These are phyloP conservation scores for Brachylomia viminalis DNA, from an alignment of 2,888 invertebrate species.

Conservation along the genomic window DNA sequence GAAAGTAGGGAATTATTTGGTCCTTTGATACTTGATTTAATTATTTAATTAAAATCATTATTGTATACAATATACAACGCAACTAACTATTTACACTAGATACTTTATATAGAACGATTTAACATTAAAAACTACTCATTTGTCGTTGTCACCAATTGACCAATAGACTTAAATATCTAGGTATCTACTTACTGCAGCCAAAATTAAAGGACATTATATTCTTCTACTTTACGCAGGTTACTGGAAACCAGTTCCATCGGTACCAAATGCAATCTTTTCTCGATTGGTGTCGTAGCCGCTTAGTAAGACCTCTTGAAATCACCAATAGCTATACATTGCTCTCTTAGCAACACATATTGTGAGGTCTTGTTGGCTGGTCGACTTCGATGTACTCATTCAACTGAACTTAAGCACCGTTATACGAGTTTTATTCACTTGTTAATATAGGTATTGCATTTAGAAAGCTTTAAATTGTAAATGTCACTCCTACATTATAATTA, in stretches of 20 bases:
- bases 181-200: neutral
- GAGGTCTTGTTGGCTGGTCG: conserved; percentile 52
- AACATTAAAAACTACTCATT: neutral
- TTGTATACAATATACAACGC: no score
- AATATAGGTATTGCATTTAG: conserved; percentile 43
- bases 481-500: neutral
- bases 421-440: conserved; percentile 56
- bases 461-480: conserved; percentile 37
- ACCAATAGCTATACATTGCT: conserved; percentile 25
- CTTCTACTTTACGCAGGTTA: conserved; percentile 41
- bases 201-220: conserved; percentile 29
- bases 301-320: conserved; percentile 54
- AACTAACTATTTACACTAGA: no score
- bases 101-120: neutral
- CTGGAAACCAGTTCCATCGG: conserved; percentile 65
- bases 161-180: neutral
- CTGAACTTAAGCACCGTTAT: conserved; percentile 65
- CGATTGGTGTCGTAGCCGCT: conserved; percentile 56
- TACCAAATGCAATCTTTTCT: conserved; percentile 65
- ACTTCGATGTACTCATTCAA: conserved; percentile 55
- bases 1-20: no score
- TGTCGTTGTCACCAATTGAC: neutral
- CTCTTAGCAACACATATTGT: conserved; percentile 41
- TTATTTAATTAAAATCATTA: no score
- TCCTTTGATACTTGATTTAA: no score